These are phyloP conservation scores for Clinocottus analis DNA, from an alignment of 2,113 vertebrate species.

Conservation along the genomic window DNA sequence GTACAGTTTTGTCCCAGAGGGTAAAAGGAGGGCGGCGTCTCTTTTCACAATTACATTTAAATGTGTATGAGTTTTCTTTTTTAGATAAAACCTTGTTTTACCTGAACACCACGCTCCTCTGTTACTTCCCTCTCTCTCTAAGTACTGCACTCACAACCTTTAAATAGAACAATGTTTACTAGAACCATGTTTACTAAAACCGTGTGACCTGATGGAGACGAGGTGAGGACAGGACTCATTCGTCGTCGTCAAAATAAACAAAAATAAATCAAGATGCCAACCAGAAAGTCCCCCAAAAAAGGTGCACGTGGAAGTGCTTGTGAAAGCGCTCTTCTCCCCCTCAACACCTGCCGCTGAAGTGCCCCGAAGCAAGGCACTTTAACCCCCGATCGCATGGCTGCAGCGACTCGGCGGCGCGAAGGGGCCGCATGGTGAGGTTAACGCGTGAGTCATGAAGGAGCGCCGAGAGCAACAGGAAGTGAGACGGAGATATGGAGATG, in stretches of 20 bases:
- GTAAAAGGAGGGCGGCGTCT: not conserved
- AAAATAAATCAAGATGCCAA: not conserved
- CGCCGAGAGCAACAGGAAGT: constrained; percentile 13
- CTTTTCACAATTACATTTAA: not conserved
- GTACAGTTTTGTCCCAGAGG: constrained; percentile 26
- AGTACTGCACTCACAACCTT: constrained; percentile 15
- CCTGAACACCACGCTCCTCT: not conserved
- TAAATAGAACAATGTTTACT: too few relatives aligned
- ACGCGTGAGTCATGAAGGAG: constrained; percentile 9
- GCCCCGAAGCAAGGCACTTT: constrained; percentile 67
- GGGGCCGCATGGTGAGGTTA: not conserved
- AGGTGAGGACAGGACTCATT: constrained; percentile 5
- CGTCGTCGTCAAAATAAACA: not conserved
- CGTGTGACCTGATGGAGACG: constrained; percentile 16
- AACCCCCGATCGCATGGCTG: constrained; percentile 21
- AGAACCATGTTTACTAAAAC: too few relatives aligned
- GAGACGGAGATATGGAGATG: not conserved
- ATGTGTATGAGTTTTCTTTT: not conserved
- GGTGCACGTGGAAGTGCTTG: constrained; percentile 9
- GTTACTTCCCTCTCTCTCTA: not conserved
- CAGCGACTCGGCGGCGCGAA: too few relatives aligned
- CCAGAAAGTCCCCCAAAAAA: not conserved
- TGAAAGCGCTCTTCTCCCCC: constrained; percentile 8
- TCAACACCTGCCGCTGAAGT: constrained; percentile 21
- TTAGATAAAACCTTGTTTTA: constrained; percentile 1